Base-by-base conservation (phyloP, 2,888 invertebrate genomes). In the Invenusta paracnida region DNA sequence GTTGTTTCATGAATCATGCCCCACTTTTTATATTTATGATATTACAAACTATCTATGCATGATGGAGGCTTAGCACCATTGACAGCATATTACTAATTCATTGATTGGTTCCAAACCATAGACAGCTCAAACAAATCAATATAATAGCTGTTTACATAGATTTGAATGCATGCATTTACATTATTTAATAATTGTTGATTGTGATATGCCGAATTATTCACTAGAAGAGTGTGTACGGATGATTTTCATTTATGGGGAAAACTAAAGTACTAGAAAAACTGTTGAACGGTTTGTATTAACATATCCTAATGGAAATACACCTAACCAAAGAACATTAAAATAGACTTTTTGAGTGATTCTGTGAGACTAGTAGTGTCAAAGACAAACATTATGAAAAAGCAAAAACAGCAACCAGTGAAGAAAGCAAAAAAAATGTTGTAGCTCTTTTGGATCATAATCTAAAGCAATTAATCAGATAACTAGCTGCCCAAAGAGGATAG, bases 21-120 rank as follows among this genome's bases (percentile, higher is more conserved):
- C 73, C 73, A 73, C 73, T 73, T 73, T 73, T 73, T 73, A 73
- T 73, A 73, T 73, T 73, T 73, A 73, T 73, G 23, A 73, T 73
- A 73, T 23, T 73, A 5, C 23, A 73, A 73, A 73, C 73, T 73
- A 23, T 73, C 73, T 73, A 73, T 25, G 73, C n/a, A n/a, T n/a
- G n/a, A n/a, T n/a, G n/a, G n/a, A n/a, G 23, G 5, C 73, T 73
- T 73, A 73, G 73, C 25, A 23, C 73, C 11, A 73, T 73, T 23
- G n/a, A 73, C 73, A 73, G 73, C 73, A 73, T 73, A 73, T 73
- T 73, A 73, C 73, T 5, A 73, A 73, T 73, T 73, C 73, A 23
- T 73, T 73, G 27, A 23, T 73, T 73, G 27, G 27, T 73, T n/a
- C 73, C 5, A 73, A 73, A 73, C 73, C 27, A 23, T 5, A 48